phyloP scores from a whole-genome alignment of 2,888 invertebrate genomes.

The Alviniconcha strummeri region DNA sequence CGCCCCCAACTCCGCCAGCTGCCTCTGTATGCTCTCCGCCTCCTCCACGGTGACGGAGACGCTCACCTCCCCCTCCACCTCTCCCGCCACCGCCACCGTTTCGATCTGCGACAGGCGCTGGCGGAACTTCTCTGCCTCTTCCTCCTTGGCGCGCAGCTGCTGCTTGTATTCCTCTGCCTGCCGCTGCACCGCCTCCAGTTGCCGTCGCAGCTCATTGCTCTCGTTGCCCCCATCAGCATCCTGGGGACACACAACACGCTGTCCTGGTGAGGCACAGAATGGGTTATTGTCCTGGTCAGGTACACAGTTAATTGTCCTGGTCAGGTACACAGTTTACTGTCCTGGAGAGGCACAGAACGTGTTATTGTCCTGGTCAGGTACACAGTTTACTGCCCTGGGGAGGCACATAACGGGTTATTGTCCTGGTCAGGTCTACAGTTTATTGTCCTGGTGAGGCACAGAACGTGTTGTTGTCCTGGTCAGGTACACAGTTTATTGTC shows the following conservation, averaged over 20 bases:
- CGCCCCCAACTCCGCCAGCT: slow-evolving; percentile 12
- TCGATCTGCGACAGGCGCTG: slow-evolving; percentile 56
- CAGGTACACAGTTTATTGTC: no score
- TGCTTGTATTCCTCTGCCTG: slow-evolving; percentile 64
- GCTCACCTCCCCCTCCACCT: background rate
- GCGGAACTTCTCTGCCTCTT: slow-evolving; percentile 64
- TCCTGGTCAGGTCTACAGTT: no score
- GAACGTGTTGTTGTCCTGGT: no score
- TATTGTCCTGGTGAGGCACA: no score
- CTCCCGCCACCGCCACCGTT: background rate
- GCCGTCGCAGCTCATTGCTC: slow-evolving; percentile 54
- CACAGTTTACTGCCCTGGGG: no score
- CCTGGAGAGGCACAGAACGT: no score
- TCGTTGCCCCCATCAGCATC: slow-evolving; percentile 42
- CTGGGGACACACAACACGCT: background rate
- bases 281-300: no score
- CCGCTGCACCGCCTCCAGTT: slow-evolving; percentile 61
- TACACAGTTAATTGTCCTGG: no score
- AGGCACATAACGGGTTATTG: no score
- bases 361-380: no score
- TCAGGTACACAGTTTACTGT: no score
- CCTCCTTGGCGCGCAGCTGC: slow-evolving; percentile 62
- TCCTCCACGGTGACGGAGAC: background rate
- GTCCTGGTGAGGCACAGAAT: no score
- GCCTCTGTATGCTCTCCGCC: background rate